Base-by-base conservation (phyloP, 2,888 invertebrate species). In the Ormia ochracea region DNA sequence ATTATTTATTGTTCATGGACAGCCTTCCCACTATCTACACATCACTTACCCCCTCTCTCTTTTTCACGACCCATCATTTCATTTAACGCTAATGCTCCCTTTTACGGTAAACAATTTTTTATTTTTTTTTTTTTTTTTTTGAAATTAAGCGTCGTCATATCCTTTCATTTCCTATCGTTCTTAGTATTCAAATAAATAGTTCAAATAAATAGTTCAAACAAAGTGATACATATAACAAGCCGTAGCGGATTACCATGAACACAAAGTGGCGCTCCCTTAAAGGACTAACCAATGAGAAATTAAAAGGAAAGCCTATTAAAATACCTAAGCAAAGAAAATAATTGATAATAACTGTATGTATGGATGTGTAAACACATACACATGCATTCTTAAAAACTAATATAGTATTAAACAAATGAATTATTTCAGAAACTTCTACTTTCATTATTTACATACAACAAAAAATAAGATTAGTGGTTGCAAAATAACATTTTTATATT, bases 81-180 rank as follows among this genome's bases (percentile, higher is more conserved):
- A n/a, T n/a, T n/a, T n/a, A n/a, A n/a, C n/a, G n/a, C n/a, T n/a
- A n/a, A n/a, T n/a, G n/a, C n/a, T n/a, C n/a, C n/a, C n/a, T n/a
- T n/a, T n/a, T n/a, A n/a, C n/a, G n/a, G n/a, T n/a, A n/a, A n/a
- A n/a, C n/a, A n/a, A n/a, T n/a, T n/a, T n/a, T n/a, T n/a, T n/a
- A n/a, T n/a, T n/a, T n/a, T n/a, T n/a, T n/a, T n/a, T n/a, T n/a
- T 17, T 41, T 14, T 2, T 7, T 14, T 41, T 41, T 41, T 41
- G 12, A 31, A 70, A 31, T 61, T 14, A 26, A 43, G n/a, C 12
- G n/a, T 5, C 26, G 12, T 17, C 38, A 5, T 28, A 69, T 45
- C 59, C 68, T 68, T 61, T 73, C 6, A 38, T 28, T 69, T 69
- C 36, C 61, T 45, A 54, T 54, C 54, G 54, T 61, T 76, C 69